Evolutionary conservation across 2,888 invertebrate genomes (phyloP).

Genomic region (Papilio gigon): DNA sequence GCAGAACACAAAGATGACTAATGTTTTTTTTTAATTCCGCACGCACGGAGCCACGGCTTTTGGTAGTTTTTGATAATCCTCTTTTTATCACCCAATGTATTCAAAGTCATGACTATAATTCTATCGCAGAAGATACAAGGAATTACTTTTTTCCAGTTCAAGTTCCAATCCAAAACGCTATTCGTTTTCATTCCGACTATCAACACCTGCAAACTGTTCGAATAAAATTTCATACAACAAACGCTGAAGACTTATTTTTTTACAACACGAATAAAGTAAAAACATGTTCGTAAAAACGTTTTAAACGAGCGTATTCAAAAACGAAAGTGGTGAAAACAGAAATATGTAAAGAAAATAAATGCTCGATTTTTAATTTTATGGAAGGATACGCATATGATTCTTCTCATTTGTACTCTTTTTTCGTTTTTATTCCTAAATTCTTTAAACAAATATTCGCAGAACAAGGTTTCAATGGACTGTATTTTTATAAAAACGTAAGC

Average conservation of each 20-base stretch:
- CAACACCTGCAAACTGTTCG: neutral
- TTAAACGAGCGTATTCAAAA: slow-evolving; percentile 5
- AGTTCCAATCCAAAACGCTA: neutral
- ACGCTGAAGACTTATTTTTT: neutral
- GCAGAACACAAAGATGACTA: too few species aligned
- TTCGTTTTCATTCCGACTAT: neutral
- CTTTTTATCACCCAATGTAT: neutral
- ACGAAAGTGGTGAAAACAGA: slow-evolving; percentile 1
- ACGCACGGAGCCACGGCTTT: too few species aligned
- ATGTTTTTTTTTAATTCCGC: too few species aligned
- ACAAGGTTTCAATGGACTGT: neutral
- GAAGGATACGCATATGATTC: neutral
- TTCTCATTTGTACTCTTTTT: neutral
- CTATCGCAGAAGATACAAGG: neutral
- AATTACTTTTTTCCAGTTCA: neutral
- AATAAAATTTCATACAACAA: neutral
- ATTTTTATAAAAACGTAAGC: neutral
- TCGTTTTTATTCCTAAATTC: neutral
- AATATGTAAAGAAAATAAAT: neutral
- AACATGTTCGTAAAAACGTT: slow-evolving; percentile 12
- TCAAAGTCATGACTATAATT: neutral
- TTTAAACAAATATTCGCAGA: neutral
- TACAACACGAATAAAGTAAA: neutral
- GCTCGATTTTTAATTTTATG: neutral
- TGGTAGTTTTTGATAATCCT: too few species aligned